Conservation (phyloP, 2,888 invertebrate species). For the Epiblema foenella region DNA sequence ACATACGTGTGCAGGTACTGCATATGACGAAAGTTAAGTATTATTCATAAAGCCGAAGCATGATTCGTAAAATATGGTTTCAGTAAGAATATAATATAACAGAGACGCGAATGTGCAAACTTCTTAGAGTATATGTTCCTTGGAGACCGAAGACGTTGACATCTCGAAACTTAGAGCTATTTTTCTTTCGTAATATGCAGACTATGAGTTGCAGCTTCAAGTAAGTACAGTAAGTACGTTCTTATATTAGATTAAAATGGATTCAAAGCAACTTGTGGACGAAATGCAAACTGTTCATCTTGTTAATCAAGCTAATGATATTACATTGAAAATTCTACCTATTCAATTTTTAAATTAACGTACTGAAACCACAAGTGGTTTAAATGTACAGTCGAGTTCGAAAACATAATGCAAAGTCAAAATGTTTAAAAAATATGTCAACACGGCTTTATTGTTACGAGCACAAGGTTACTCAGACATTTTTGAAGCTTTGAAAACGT, state of each 20-base stretch:
- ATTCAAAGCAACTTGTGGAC: background rate
- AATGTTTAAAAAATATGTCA: no score
- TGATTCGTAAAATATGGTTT: conserved; percentile 27
- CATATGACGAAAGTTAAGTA: background rate
- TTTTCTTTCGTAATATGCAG: conserved; percentile 28
- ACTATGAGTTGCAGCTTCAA: conserved; percentile 15
- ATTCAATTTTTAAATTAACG: background rate
- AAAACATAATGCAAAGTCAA: no score
- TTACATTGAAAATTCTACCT: conserved; percentile 14
- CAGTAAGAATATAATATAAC: conserved; percentile 21
- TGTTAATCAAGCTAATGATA: conserved; percentile 15
- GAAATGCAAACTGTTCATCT: background rate
- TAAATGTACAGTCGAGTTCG: background rate
- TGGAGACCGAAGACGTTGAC: conserved; percentile 32
- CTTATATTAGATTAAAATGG: conserved; percentile 42
- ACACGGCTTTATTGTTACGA: no score
- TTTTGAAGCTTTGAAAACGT: no score
- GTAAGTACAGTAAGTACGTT: conserved; percentile 8
- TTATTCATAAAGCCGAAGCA: conserved; percentile 4
- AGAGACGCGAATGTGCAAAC: conserved; percentile 26
- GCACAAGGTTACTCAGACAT: no score
- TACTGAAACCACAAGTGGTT: background rate
- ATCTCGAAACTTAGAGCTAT: conserved; percentile 40
- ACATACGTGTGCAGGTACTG: no score
- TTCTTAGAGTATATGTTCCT: conserved; percentile 22